Evolutionary conservation across 53 echinoderm and acorn worm species (phyloP).

Genomic region (Mesocentrotus franciscanus): DNA sequence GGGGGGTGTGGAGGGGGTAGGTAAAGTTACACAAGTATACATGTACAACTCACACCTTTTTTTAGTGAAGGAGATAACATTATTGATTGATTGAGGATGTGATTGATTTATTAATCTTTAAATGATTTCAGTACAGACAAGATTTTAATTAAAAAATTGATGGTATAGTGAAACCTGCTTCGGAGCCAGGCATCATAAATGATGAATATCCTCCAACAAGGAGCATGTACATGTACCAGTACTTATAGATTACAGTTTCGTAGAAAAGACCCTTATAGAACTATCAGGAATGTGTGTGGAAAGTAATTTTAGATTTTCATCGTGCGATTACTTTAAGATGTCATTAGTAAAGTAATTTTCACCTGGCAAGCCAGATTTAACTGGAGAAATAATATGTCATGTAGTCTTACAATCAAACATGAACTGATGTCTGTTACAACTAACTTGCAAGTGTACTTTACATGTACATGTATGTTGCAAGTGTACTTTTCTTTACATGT

Average conservation of each 20-base stretch:
- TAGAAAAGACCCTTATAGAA: not conserved
- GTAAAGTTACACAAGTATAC: no score
- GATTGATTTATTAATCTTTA: not conserved
- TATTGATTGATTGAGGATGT: no score
- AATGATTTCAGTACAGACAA: not conserved
- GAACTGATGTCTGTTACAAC: no score
- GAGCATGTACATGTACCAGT: not conserved
- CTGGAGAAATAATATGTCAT: not conserved
- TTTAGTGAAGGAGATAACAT: no score
- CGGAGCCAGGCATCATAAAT: not conserved
- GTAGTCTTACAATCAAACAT: not conserved
- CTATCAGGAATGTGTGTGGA: not conserved
- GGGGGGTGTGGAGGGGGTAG: no score
- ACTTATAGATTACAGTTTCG: not conserved
- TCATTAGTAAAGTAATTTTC: not conserved
- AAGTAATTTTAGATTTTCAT: not conserved
- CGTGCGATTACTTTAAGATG: not conserved
- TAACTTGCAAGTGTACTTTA: no score
- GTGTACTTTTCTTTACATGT: not conserved
- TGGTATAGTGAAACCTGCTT: not conserved
- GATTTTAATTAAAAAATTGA: not conserved
- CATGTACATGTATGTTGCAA: no score
- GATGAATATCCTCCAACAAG: not conserved
- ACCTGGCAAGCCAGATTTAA: not conserved
- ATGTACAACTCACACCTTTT: no score